Conservation (phyloP, 2,113 vertebrate species). For the Eupsittula cactorum region DNA sequence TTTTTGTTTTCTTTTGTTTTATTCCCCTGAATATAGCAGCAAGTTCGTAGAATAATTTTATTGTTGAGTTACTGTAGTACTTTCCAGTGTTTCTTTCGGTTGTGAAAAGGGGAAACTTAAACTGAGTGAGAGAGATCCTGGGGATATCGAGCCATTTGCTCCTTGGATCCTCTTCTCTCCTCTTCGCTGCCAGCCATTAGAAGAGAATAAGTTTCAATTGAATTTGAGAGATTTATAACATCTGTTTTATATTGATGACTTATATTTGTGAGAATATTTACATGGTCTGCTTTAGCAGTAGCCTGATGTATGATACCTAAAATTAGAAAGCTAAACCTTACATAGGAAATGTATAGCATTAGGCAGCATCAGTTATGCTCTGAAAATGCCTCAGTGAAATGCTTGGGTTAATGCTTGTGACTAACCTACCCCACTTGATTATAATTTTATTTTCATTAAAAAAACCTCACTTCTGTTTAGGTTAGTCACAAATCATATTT, state of each 20-base stretch:
- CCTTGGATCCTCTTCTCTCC: background rate
- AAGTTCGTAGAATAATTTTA: background rate
- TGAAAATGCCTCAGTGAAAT: background rate
- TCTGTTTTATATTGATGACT: background rate
- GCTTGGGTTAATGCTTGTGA: background rate
- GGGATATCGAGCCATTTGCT: background rate
- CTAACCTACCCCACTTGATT: background rate
- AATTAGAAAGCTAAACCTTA: background rate
- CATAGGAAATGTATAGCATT: rapidly evolving
- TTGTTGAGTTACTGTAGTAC: background rate
- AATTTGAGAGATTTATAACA: background rate
- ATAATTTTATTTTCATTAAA: background rate
- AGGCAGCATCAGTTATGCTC: background rate
- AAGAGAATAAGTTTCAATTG: background rate
- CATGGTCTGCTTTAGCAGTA: background rate
- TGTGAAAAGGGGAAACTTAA: background rate
- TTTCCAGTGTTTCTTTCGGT: background rate
- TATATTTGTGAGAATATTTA: background rate
- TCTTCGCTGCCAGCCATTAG: background rate
- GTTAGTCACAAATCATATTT: background rate
- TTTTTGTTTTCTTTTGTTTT: background rate
- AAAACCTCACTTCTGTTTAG: background rate
- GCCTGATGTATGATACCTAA: background rate
- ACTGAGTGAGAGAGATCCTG: background rate
- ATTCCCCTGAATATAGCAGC: background rate